Evolutionary conservation across 1,140 invertebrate species (phyloP).

Genomic region (Ostrea edulis): DNA sequence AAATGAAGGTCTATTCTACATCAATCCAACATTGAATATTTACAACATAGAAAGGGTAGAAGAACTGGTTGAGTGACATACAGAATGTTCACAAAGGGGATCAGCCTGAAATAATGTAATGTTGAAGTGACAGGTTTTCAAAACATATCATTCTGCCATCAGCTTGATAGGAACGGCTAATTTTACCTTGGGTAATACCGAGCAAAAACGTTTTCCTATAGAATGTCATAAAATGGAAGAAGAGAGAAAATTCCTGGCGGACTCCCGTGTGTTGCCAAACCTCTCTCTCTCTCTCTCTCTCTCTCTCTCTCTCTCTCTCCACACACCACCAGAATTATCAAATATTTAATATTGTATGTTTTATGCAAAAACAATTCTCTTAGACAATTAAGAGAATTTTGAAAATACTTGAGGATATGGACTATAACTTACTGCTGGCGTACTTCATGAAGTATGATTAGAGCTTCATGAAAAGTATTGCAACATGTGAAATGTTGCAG

Average conservation of each 20-base stretch:
- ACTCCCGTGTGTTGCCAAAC: neutral
- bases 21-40: neutral
- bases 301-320: slow-evolving; percentile 22
- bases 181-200: slow-evolving; percentile 20
- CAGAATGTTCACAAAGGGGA: neutral
- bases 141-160: slow-evolving; percentile 20
- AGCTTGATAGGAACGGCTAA: neutral
- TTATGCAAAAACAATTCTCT: too few relatives aligned
- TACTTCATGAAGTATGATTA: too few relatives aligned
- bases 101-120: slow-evolving; percentile 18
- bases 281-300: slow-evolving; percentile 15
- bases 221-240: slow-evolving; percentile 6
- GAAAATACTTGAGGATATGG: too few relatives aligned
- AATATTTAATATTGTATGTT: too few relatives aligned
- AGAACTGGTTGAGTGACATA: neutral
- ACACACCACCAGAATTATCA: neutral
- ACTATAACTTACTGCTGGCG: too few relatives aligned
- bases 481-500: too few relatives aligned
- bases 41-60: neutral
- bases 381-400: too few relatives aligned
- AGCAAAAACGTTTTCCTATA: neutral
- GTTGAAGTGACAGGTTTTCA: slow-evolving; percentile 34
- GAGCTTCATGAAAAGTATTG: too few relatives aligned
- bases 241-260: neutral
- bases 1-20: neutral